phyloP scores from a whole-genome alignment of 2,113 vertebrate genomes.

The Scatophagus argus region DNA sequence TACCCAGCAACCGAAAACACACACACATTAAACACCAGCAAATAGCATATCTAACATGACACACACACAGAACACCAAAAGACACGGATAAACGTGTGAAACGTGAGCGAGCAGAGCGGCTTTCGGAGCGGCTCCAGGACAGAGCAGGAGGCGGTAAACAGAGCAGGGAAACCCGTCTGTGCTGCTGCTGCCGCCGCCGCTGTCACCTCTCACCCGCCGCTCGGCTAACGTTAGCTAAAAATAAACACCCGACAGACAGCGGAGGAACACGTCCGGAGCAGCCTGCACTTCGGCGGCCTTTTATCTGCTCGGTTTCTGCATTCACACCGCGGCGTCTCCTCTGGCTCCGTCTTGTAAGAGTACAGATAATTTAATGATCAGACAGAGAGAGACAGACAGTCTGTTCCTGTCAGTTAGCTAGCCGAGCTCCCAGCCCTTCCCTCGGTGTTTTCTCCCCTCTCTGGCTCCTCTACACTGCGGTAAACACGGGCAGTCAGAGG shows the following conservation, averaged over 20 bases:
- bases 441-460: neutral
- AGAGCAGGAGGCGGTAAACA: too few species aligned
- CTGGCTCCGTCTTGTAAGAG: neutral
- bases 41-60: neutral
- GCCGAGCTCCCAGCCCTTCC: slow-evolving; percentile 4
- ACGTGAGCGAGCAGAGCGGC: too few species aligned
- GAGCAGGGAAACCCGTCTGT: neutral
- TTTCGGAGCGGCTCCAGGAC: too few species aligned
- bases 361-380: slow-evolving; percentile 14
- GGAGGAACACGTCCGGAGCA: neutral
- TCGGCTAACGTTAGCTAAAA: slow-evolving; percentile 55
- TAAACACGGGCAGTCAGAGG: neutral
- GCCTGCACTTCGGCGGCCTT: neutral
- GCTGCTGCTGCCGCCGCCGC: slow-evolving; percentile 53
- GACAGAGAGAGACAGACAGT: neutral
- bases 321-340: too few species aligned
- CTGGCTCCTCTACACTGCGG: neutral
- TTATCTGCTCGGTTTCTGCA: neutral
- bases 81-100: fast-evolving
- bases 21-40: slow-evolving; percentile 13
- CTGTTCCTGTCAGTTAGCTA: slow-evolving; percentile 7
- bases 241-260: slow-evolving; percentile 54
- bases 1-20: slow-evolving; percentile 50
- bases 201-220: slow-evolving; percentile 55
- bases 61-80: neutral